Percentiles rank a stretch among this genome's conserved stretches.
phyloP scores from a whole-genome alignment of 2,113 vertebrate genomes.

The Pterocles gutturalis region DNA sequence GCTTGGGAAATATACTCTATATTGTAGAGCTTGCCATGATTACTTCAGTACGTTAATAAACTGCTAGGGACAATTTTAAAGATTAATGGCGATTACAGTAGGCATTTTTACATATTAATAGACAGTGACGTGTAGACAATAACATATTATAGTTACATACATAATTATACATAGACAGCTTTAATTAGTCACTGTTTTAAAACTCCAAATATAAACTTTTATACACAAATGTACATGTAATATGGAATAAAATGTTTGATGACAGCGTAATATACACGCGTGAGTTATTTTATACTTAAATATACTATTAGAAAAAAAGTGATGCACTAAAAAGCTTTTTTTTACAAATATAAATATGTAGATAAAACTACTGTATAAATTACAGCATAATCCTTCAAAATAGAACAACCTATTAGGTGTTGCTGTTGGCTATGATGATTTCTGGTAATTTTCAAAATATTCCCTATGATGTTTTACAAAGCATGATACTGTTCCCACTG shows the following conservation, averaged over 20 bases:
- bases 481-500: not conserved
- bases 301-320: not conserved
- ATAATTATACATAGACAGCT: constrained; percentile 80
- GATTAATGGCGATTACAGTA: constrained; percentile 25
- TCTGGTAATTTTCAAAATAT: not conserved
- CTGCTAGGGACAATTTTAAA: constrained; percentile 4
- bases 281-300: constrained; percentile 48
- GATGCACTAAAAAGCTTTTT: not conserved
- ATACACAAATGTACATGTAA: constrained; percentile 88
- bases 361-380: constrained; percentile 30
- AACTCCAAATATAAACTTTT: constrained; percentile 82
- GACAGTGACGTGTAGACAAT: constrained; percentile 73
- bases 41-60: constrained; percentile 13
- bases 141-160: constrained; percentile 84
- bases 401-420: not conserved
- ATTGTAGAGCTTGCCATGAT: not conserved
- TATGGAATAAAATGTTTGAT: constrained; percentile 67
- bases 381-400: constrained; percentile 27
- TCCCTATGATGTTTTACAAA: not conserved
- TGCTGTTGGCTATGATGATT: not conserved
- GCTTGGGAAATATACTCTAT: not conserved
- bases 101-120: constrained; percentile 52
- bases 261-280: constrained; percentile 63
- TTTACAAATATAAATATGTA: constrained; percentile 72
- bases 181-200: constrained; percentile 78